Evolutionary conservation across 2,888 invertebrate genomes (phyloP), one percentile per base, ranked within the genome.

Genomic region (Drosophila pullipes): DNA sequence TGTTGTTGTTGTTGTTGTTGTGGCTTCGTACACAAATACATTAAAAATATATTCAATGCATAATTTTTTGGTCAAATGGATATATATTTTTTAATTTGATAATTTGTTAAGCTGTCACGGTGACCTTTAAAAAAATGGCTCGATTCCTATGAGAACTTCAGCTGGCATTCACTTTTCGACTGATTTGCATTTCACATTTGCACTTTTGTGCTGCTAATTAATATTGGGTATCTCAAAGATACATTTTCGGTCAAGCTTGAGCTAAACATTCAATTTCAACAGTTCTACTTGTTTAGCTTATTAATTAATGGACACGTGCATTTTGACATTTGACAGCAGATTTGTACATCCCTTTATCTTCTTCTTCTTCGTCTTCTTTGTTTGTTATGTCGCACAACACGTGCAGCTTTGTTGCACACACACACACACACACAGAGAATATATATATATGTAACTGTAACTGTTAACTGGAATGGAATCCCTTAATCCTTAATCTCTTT

Each of bases 241-340:
- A 67, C 61, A 63, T 52, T 30, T n/a, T 9, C 9, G 4, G 52
- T 9, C 22, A 31, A 41, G 25, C 10, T 58, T 47, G 18, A 18
- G n/a, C 22, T 47, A 13, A 47, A 13, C 22, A 47, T 22, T 13
- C 0, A 39, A 30, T 25, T 60, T 52, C 9, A 39, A 31, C 22
- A 33, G 33, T 55, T 71, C 55, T 39, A 4, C 13, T 74, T 63
- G 52, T 49, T 53, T 53, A 62, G 57, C 52, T 65, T 77, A 76
- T 76, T 78, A 82, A 78, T 83, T 81, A 74, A 65, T 64, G 71
- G 91, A 88, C 92, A 91, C 92, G 91, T 91, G 91, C 78, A 67
- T 59, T 59, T 55, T 60, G 59, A 54, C 74, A 62, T 68, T 74
- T 75, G 67, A 52, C 67, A 63, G 69, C 68, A 41, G 85, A 69